A percentile compares a stretch with the other conserved stretches of the same genome.
phyloP scores from a whole-genome alignment of 2,888 invertebrate species.

The Eremobia ochroleuca region DNA sequence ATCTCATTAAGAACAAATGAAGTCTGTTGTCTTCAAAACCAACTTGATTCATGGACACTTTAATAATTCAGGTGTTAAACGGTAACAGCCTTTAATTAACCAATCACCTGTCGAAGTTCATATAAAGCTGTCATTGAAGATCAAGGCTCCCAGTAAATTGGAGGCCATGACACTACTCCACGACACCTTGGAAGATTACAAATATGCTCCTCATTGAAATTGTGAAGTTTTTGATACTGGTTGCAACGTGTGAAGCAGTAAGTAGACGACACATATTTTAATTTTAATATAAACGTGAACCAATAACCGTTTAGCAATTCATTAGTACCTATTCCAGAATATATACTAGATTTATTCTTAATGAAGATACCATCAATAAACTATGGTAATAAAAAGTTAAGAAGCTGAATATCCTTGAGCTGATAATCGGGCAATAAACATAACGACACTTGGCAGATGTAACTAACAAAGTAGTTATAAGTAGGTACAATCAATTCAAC shows the following conservation, averaged over 20 bases:
- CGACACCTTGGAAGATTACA: conserved; percentile 38
- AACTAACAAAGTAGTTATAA: background rate
- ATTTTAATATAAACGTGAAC: background rate
- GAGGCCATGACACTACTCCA: conserved; percentile 70
- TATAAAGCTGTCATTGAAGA: conserved; percentile 73
- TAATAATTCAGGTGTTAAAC: conserved; percentile 57
- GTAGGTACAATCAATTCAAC: background rate
- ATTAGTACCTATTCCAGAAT: no score
- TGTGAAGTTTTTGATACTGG: conserved; percentile 76
- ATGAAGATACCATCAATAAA: background rate
- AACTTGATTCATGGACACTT: conserved; percentile 46
- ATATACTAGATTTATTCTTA: background rate
- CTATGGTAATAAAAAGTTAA: background rate
- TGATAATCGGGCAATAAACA: background rate
- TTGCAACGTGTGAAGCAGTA: conserved; percentile 81
- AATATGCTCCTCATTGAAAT: conserved; percentile 75
- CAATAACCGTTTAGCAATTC: no score
- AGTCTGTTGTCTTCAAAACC: background rate
- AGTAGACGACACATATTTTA: conserved; percentile 61
- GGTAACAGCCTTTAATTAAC: conserved; percentile 57
- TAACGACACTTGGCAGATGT: background rate
- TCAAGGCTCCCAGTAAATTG: conserved; percentile 71
- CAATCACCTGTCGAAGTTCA: conserved; percentile 61
- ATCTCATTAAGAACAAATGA: background rate
- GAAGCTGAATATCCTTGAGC: background rate